Conservation (phyloP, 2,113 vertebrate species). For the Pleuronectes platessa region DNA sequence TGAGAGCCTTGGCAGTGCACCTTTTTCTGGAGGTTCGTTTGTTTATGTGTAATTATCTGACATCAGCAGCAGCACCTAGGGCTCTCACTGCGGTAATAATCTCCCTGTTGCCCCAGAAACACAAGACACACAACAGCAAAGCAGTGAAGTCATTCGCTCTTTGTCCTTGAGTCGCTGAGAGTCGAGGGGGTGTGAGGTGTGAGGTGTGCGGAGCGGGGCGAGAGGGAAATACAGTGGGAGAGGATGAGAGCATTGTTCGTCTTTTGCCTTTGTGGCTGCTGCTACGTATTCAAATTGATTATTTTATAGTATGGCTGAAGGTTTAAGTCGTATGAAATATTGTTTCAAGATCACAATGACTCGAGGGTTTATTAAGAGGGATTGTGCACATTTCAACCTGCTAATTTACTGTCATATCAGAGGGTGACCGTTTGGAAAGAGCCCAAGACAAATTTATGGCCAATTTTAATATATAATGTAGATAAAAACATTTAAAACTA, state of each 20-base stretch:
- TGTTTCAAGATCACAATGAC: background rate
- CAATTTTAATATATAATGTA: too few relatives aligned
- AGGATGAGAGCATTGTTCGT: constrained; percentile 5
- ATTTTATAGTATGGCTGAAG: background rate
- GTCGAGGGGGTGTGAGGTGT: constrained; percentile 34
- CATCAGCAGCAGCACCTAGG: constrained; percentile 63
- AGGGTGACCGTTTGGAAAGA: too few relatives aligned
- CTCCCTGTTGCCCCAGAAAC: constrained; percentile 76
- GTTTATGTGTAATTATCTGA: constrained; percentile 70
- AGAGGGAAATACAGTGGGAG: constrained; percentile 17
- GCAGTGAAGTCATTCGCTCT: constrained; percentile 73
- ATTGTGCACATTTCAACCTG: too few relatives aligned
- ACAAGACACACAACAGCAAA: constrained; percentile 69
- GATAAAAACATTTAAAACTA: too few relatives aligned
- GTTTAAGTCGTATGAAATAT: background rate
- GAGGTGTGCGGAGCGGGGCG: constrained; percentile 32
- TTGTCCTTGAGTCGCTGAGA: constrained; percentile 71
- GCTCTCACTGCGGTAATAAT: constrained; percentile 69
- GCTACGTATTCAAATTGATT: constrained; percentile 1
- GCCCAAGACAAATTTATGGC: too few relatives aligned
- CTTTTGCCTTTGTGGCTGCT: background rate
- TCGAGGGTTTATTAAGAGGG: background rate
- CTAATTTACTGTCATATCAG: too few relatives aligned
- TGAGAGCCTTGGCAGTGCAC: constrained; percentile 32
- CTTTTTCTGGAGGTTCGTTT: constrained; percentile 54